These are phyloP conservation scores for Anastatus disparis DNA, from an alignment of 1,140 invertebrate genomes.

Conservation along the genomic window DNA sequence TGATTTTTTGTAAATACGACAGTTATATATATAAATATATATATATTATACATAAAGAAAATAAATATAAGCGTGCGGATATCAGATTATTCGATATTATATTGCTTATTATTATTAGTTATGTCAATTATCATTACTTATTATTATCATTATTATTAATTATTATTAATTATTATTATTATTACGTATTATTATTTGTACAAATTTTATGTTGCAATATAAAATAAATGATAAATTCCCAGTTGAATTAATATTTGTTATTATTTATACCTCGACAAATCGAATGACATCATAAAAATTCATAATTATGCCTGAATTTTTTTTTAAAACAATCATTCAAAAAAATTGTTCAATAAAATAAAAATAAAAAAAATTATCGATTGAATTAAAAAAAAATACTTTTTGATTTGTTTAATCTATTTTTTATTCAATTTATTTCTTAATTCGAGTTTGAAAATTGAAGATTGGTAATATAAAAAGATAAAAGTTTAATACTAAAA, in stretches of 20 bases:
- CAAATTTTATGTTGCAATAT: constrained; percentile 69
- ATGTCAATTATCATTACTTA: constrained; percentile 44
- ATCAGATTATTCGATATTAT: constrained; percentile 13
- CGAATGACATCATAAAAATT: not conserved
- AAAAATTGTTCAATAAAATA: not conserved
- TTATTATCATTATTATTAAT: constrained; percentile 47
- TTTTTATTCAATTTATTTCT: no score
- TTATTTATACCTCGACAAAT: not conserved
- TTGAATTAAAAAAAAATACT: not conserved
- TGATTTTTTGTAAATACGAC: constrained; percentile 38
- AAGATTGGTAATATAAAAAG: no score
- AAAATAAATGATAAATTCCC: constrained; percentile 63
- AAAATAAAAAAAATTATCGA: not conserved
- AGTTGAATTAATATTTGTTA: constrained; percentile 41
- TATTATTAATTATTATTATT: constrained; percentile 49
- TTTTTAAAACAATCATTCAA: not conserved
- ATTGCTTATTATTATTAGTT: constrained; percentile 46
- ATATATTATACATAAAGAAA: no score
- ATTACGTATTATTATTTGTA: constrained; percentile 64
- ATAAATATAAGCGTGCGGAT: constrained; percentile 2
- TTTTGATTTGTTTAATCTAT: not conserved
- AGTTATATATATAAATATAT: no score
- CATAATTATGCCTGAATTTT: not conserved
- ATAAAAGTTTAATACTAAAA: no score
- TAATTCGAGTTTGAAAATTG: no score